These are phyloP conservation scores for Rousettus leschenaultii DNA, from an alignment of 2,113 vertebrate species.

Conservation along the genomic window DNA sequence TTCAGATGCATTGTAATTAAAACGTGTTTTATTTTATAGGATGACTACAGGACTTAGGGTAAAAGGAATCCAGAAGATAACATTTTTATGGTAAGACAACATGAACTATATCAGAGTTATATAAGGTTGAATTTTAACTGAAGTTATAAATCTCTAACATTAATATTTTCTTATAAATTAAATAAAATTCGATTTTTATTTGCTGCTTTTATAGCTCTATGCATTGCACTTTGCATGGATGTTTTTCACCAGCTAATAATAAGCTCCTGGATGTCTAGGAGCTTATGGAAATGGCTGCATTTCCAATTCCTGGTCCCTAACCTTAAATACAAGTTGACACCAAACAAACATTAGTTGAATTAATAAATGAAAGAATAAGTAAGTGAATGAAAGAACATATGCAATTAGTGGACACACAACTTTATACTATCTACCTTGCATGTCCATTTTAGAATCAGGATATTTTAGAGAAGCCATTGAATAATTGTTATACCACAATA, in stretches of 20 bases:
- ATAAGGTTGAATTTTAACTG: not conserved
- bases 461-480: conserved; percentile 9
- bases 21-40: not conserved
- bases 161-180: not conserved
- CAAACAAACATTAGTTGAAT: not conserved
- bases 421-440: not conserved
- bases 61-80: not conserved
- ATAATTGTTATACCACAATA: not conserved
- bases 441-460: not conserved
- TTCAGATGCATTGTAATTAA: not conserved
- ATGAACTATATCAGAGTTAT: not conserved
- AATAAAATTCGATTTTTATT: not conserved
- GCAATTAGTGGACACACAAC: not conserved
- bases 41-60: not conserved
- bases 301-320: not conserved
- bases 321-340: not conserved
- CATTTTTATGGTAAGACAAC: not conserved
- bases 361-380: not conserved
- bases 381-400: not conserved
- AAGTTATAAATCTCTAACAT: not conserved
- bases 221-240: not conserved
- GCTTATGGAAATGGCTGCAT: not conserved
- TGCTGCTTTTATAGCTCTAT: not conserved
- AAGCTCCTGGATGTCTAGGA: not conserved
- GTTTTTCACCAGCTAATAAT: not conserved